A percentile compares a stretch with the other conserved stretches of the same genome.
Evolutionary conservation across 2,797 vertebrate species (phyloP).

Genomic region (Hippoglossus hippoglossus): DNA sequence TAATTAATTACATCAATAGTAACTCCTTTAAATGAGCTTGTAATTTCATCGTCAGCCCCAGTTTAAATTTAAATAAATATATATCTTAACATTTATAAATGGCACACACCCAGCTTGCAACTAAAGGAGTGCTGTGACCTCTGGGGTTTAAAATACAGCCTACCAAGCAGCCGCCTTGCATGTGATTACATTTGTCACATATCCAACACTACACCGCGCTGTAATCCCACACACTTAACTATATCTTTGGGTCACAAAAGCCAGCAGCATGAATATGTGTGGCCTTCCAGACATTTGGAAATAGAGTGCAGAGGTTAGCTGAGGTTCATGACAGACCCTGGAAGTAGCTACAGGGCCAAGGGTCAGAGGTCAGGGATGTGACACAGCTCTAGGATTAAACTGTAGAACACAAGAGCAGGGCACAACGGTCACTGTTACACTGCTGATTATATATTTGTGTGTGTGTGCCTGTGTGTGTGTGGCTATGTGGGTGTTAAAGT

Average conservation of each 20-base stretch:
- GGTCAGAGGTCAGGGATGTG: constrained; percentile 59
- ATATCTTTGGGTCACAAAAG: constrained; percentile 44
- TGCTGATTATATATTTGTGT: constrained; percentile 39
- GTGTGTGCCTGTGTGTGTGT: constrained; percentile 40
- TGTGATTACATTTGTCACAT: constrained; percentile 43
- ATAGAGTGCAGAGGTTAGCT: constrained; percentile 32
- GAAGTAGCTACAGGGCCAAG: constrained; percentile 39
- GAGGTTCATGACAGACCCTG: constrained; percentile 39
- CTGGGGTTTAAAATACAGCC: constrained; percentile 36
- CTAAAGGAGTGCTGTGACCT: constrained; percentile 25
- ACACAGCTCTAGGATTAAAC: constrained; percentile 37
- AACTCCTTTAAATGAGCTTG: constrained; percentile 12
- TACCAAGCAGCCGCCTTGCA: constrained; percentile 30
- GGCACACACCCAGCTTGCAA: constrained; percentile 7
- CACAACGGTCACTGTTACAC: constrained; percentile 34
- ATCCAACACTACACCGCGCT: constrained; percentile 7
- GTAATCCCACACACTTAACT: constrained; percentile 30
- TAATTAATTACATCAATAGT: constrained; percentile 9
- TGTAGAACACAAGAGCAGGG: constrained; percentile 13
- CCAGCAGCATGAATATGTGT: constrained; percentile 33
- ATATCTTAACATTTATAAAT: constrained; percentile 19
- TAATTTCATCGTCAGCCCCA: not conserved
- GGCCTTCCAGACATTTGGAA: constrained; percentile 47
- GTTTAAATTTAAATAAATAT: constrained; percentile 7
- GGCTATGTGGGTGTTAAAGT: constrained; percentile 64